Evolutionary conservation across 2,888 invertebrate genomes (phyloP).

Genomic region (Eretmocerus hayati): DNA sequence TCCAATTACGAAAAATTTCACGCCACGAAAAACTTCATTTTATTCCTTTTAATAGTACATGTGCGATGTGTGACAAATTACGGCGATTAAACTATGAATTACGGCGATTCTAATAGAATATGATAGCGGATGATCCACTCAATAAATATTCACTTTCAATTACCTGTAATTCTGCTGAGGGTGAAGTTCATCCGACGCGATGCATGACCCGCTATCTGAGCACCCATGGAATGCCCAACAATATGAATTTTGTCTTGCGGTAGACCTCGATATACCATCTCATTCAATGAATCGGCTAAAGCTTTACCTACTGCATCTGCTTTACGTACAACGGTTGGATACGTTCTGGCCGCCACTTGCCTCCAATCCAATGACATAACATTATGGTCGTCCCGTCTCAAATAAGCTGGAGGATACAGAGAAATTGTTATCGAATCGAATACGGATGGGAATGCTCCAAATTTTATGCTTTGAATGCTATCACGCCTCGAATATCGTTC

Average conservation of each 20-base stretch:
- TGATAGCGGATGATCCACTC: no score
- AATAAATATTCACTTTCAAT: neutral
- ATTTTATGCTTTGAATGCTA: no score
- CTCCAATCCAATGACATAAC: conserved; percentile 48
- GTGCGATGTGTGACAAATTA: no score
- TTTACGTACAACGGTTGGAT: conserved; percentile 32
- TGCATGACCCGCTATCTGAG: conserved; percentile 32
- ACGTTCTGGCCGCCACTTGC: conserved; percentile 45
- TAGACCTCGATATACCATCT: conserved; percentile 26
- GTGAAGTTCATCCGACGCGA: conserved; percentile 25
- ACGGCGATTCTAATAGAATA: no score
- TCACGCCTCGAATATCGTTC: no score
- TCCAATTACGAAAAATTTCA: no score
- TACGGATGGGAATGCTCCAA: no score
- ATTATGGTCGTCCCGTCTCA: conserved; percentile 43
- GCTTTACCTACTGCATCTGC: conserved; percentile 24
- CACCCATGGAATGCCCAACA: conserved; percentile 37
- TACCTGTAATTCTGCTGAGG: conserved; percentile 33
- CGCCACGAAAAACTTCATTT: no score
- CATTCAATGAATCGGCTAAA: conserved; percentile 27
- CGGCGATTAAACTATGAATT: no score
- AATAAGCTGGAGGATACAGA: conserved; percentile 40
- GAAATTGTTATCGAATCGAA: no score
- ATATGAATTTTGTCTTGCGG: conserved; percentile 29
- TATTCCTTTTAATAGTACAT: no score